Conservation (phyloP, 2,113 vertebrate species). For the Saguinus imperator region DNA sequence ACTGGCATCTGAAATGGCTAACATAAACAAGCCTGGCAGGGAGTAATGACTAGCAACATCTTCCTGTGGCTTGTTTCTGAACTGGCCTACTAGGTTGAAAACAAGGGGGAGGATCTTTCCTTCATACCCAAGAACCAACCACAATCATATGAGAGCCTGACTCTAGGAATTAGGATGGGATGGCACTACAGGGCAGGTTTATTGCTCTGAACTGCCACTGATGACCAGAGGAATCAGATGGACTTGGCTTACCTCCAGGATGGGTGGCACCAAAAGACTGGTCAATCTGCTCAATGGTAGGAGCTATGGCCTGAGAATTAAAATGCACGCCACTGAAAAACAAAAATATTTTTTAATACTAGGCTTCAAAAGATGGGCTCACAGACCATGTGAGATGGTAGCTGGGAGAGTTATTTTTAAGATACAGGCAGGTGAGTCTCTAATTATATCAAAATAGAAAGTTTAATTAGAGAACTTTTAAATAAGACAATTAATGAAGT, state of each 20-base stretch:
- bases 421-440: background rate
- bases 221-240: constrained; percentile 8
- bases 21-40: background rate
- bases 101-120: background rate
- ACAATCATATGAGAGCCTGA: background rate
- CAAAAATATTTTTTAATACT: constrained; percentile 63
- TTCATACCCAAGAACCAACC: background rate
- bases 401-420: constrained; percentile 44
- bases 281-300: constrained; percentile 99
- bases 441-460: background rate
- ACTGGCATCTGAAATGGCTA: constrained; percentile 17
- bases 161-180: background rate
- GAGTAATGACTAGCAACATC: background rate
- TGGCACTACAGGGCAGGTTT: background rate
- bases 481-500: constrained; percentile 42
- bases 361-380: background rate
- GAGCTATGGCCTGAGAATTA: constrained; percentile 98
- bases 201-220: background rate
- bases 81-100: constrained; percentile 16
- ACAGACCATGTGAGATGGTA: background rate
- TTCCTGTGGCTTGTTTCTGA: constrained; percentile 32
- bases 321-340: constrained; percentile 97
- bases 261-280: constrained; percentile 99
- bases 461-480: constrained; percentile 40
- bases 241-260: constrained; percentile 92